Evolutionary conservation across 2,797 vertebrate genomes (phyloP), one percentile per base, ranked within the genome.

Genomic region (Astyanax mexicanus): DNA sequence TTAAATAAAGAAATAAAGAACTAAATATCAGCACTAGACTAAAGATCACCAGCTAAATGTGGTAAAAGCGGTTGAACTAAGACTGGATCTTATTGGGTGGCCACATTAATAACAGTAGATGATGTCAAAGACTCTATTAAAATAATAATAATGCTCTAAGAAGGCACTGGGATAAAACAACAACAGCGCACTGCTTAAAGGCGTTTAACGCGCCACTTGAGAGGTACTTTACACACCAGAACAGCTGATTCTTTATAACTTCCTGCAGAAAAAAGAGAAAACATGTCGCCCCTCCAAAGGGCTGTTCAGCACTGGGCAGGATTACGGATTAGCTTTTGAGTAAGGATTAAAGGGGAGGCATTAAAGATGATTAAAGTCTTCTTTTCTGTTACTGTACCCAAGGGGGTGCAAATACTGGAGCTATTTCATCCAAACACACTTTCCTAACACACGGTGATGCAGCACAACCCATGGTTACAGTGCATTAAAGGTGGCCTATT

Each of bases 291-390:
- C 12, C 74, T 83, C 69, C 1, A 37, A 78, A 80, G 68, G 72
- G 64, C 57, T 71, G 82, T 82, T 75, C 79, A 77, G 79, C 72
- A 61, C 74, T 78, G 82, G 88, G 81, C 73, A 79, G 83, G 84
- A 87, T 88, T 84, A 86, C 79, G 87, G 86, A 89, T 87, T 87
- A 81, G 77, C 83, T 82, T 88, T 80, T 79, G 80, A 86, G 85
- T 84, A 75, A 74, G 85, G 85, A 90, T 92, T 91, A 92, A 84
- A 60, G 84, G 86, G 84, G 84, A 82, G 86, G 85, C 85, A 86
- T 89, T 88, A 86, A 90, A 87, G 85, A 90, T 89, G 83, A 89
- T 88, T 89, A 88, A 90, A 89, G 83, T 83, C 84, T 86, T 80
- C 44, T 64, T 58, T 82, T 86, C 83, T 81, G 71, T 79, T 87